Base-by-base conservation (phyloP, 2,113 vertebrate species). In the Upupa epops region DNA sequence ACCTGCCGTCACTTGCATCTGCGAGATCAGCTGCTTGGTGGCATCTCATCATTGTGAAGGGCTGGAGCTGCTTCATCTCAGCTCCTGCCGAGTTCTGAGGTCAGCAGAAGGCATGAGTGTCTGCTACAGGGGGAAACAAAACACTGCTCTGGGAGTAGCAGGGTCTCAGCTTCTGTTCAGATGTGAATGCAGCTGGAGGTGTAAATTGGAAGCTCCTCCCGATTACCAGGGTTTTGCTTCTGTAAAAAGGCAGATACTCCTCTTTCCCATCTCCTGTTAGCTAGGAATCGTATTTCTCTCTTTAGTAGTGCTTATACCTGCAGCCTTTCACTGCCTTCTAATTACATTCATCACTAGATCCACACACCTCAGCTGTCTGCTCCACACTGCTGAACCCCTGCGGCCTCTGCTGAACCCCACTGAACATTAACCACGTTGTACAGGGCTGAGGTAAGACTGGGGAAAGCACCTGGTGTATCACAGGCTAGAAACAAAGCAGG, bases 41-140 rank as follows among this genome's bases (percentile, higher is more conserved):
- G 71, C 93, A 91, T 54, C 87, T 90, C 89, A 61, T 32, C 4
- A 2, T 78, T 76, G 84, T 34, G 63, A 84, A 76, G 78, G 73
- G 91, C 82, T 89, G 78, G 74, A 85, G 74, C 87, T 87, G 84
- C 94, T 96, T 95, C 87, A 91, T 91, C 95, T 87, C 34, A 34
- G 89, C 81, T 87, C 92, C 83, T 59, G 64, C 86, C 25, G 91
- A 76, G 84, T 89, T 87, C 93, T 60, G 64, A 94, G 83, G 74
- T 93, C 83, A 94, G 83, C 49, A 93, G 51, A 85, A 91, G 74
- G 32, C 89, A 58, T 60, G 83, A 77, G 37, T 9, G 31, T 75
- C 36, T 93, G 87, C 63, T 84, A 34, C 22, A 21, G 1, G 6
- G 51, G 63, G 71, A 79, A 87, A 66, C 40, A 68, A 84, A 88